A percentile compares a stretch with the other conserved stretches of the same genome.
phyloP scores from a whole-genome alignment of 2,888 invertebrate genomes.

The Macrophya alboannulata region DNA sequence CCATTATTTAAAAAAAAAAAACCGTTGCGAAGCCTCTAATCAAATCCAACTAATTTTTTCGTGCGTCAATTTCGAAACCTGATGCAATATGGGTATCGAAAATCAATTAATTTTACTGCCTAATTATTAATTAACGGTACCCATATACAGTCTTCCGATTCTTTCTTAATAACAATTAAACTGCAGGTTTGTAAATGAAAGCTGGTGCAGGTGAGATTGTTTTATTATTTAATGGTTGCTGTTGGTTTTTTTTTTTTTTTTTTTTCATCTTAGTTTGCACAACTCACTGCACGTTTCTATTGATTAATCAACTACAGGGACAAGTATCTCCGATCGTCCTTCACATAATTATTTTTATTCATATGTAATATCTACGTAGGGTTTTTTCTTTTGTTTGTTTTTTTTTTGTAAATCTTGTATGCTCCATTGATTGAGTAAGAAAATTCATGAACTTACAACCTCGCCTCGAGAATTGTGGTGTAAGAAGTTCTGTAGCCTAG shows the following conservation, averaged over 20 bases:
- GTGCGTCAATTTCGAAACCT: too few species aligned
- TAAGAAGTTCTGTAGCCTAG: neutral
- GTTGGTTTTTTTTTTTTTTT: neutral
- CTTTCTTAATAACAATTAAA: too few species aligned
- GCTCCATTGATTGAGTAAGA: conserved; percentile 37
- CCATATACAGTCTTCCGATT: too few species aligned
- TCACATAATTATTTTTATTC: conserved; percentile 39
- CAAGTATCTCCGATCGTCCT: conserved; percentile 5
- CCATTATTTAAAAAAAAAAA: neutral
- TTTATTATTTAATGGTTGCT: neutral
- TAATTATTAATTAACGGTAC: neutral
- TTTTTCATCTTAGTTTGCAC: neutral
- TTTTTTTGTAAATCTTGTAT: neutral
- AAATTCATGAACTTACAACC: conserved; percentile 31
- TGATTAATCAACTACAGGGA: neutral
- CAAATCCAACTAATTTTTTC: neutral
- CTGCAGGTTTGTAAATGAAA: too few species aligned
- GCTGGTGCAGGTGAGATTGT: neutral
- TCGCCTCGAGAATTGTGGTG: neutral
- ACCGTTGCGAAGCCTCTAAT: neutral
- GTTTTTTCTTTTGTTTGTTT: neutral
- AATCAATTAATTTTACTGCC: conserved; percentile 5
- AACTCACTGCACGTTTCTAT: conserved; percentile 12
- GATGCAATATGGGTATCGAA: too few species aligned
- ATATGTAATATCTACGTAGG: neutral